Base-by-base conservation (phyloP, 2,888 invertebrate genomes). In the Marasmarcha lunaedactyla region DNA sequence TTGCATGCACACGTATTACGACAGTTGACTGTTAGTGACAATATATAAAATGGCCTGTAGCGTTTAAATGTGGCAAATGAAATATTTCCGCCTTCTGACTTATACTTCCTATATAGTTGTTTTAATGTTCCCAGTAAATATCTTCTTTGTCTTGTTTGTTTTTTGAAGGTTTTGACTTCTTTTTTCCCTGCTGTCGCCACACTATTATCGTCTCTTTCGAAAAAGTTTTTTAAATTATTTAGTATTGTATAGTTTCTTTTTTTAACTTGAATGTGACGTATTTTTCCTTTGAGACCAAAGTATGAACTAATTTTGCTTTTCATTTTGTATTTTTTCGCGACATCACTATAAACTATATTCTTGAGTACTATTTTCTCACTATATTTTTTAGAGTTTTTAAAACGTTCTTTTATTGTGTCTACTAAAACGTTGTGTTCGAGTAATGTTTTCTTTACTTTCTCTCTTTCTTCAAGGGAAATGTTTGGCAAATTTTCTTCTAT, bases 91-190 rank as follows among this genome's bases (percentile, higher is more conserved):
- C 39, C 46, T 42, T 47, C 43, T 13, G 15, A 7, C n/a, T 25
- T 43, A 38, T 43, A 49, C 25, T 44, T 46, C 39, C 47, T 40
- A 30, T 46, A 43, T 36, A 47, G 44, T 30, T 47, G 36, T 13
- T 35, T 26, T 30, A 45, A 27, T 20, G 15, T 43, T 33, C 42
- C 38, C 7, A 43, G 25, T 36, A 47, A 42, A 41, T 44, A 45
- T 15, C 47, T 38, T 38, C 39, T 37, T 37, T 47, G 44, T 39
- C 35, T 11, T 36, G 40, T 45, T 7, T 38, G 39, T 41, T 49
- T 47, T 27, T 38, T 42, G 20, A 14, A 27, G 30, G 38, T 42
- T 27, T 42, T 47, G n/a, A 33, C 15, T 42, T 49, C 43, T 15
- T 46, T 46, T 30, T 46, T 49, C 12, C 41, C 42, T 14, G 36